Evolutionary conservation across 2,888 invertebrate genomes (phyloP).

Genomic region (Cheiracanthium punctorium): DNA sequence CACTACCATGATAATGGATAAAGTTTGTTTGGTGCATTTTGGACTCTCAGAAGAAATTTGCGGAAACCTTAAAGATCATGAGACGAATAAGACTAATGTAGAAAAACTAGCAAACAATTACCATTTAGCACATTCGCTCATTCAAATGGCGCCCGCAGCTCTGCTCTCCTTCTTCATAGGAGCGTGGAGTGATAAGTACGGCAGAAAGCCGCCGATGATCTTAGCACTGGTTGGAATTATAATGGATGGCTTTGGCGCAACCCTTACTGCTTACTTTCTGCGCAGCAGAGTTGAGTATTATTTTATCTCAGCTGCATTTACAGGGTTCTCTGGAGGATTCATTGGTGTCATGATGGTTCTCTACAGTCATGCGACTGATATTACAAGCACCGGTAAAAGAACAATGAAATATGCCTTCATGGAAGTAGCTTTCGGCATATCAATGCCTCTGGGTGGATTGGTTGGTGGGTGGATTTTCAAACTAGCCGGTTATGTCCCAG

Average conservation of each 20-base stretch:
- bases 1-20: constrained; percentile 67
- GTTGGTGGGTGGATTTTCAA: constrained; percentile 41
- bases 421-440: constrained; percentile 81
- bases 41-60: constrained; percentile 59
- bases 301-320: constrained; percentile 31
- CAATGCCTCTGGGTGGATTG: constrained; percentile 77
- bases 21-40: constrained; percentile 64
- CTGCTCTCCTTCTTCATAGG: constrained; percentile 69
- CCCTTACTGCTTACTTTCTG: constrained; percentile 26
- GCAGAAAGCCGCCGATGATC: constrained; percentile 67
- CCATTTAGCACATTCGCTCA: constrained; percentile 52
- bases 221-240: constrained; percentile 46
- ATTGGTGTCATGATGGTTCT: constrained; percentile 34
- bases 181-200: constrained; percentile 71
- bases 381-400: constrained; percentile 37
- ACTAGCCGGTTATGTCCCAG: not conserved
- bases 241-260: constrained; percentile 29
- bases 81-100: constrained; percentile 24
- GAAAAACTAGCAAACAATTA: constrained; percentile 67
- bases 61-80: constrained; percentile 37
- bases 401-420: constrained; percentile 63
- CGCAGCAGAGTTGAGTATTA: constrained; percentile 38
- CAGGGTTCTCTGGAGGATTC: constrained; percentile 56
- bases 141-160: constrained; percentile 54
- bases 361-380: constrained; percentile 66